These are phyloP conservation scores for Drepana arcuata DNA, from an alignment of 1,140 invertebrate species.

Conservation along the genomic window DNA sequence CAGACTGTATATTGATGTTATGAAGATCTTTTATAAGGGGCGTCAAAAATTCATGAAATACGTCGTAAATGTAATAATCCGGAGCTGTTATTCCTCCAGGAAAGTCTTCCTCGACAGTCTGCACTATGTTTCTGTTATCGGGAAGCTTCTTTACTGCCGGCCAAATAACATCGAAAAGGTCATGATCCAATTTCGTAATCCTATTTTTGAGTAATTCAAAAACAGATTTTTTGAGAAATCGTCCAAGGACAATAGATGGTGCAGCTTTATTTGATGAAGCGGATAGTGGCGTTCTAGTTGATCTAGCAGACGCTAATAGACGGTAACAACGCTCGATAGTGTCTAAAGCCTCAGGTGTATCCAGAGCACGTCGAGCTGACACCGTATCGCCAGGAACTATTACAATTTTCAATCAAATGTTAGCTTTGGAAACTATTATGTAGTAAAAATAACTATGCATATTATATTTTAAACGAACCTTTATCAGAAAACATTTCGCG, in stretches of 20 bases:
- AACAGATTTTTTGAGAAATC: constrained; percentile 76
- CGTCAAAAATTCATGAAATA: constrained; percentile 83
- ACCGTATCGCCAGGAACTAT: constrained; percentile 79
- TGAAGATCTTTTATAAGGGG: constrained; percentile 86
- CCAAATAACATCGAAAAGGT: constrained; percentile 86
- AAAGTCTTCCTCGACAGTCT: constrained; percentile 77
- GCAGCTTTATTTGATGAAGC: constrained; percentile 73
- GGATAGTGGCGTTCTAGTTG: constrained; percentile 67
- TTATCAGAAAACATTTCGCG: constrained; percentile 82
- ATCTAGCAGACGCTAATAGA: constrained; percentile 74
- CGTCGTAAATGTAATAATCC: constrained; percentile 86
- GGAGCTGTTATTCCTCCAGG: constrained; percentile 82
- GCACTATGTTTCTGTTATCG: constrained; percentile 69
- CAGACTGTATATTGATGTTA: constrained; percentile 76
- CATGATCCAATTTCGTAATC: constrained; percentile 83
- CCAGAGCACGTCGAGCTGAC: constrained; percentile 78
- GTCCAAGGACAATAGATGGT: constrained; percentile 75
- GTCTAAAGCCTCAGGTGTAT: constrained; percentile 77
- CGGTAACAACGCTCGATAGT: constrained; percentile 82
- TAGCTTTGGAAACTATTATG: too few relatives aligned
- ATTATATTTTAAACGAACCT: constrained; percentile 76
- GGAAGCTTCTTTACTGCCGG: constrained; percentile 83
- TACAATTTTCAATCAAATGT: too few relatives aligned
- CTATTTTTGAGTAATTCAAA: constrained; percentile 81
- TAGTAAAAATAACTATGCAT: too few relatives aligned